phyloP scores from a whole-genome alignment of 1,140 invertebrate species.

The Melanaphis sacchari region DNA sequence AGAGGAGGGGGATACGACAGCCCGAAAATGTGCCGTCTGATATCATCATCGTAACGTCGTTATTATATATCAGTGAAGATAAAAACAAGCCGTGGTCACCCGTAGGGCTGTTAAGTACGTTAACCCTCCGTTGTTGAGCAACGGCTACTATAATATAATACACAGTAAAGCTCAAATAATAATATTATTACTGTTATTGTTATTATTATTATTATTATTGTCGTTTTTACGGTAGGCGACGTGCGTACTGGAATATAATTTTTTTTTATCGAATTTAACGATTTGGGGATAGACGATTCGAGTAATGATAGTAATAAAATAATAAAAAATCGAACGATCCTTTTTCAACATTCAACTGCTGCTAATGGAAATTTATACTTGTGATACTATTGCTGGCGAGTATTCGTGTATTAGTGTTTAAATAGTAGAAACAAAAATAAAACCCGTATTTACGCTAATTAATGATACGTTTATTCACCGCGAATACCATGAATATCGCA shows the following conservation, averaged over 20 bases:
- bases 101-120: neutral
- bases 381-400: neutral
- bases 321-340: neutral
- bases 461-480: neutral
- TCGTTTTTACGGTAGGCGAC: neutral
- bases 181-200: neutral
- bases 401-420: neutral
- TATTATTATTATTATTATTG: neutral
- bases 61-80: neutral
- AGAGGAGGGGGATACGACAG: neutral
- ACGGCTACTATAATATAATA: neutral
- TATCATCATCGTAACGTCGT: neutral
- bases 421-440: neutral
- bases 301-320: neutral
- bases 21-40: neutral
- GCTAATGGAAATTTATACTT: neutral
- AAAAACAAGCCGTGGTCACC: conserved; percentile 19
- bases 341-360: neutral
- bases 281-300: neutral
- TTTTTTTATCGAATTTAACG: neutral
- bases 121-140: neutral
- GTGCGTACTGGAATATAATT: neutral
- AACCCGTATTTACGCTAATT: neutral
- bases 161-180: conserved; percentile 4
- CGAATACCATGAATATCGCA: neutral